Conservation (phyloP, 2,113 vertebrate species). For the Corythornis madagascariensis region DNA sequence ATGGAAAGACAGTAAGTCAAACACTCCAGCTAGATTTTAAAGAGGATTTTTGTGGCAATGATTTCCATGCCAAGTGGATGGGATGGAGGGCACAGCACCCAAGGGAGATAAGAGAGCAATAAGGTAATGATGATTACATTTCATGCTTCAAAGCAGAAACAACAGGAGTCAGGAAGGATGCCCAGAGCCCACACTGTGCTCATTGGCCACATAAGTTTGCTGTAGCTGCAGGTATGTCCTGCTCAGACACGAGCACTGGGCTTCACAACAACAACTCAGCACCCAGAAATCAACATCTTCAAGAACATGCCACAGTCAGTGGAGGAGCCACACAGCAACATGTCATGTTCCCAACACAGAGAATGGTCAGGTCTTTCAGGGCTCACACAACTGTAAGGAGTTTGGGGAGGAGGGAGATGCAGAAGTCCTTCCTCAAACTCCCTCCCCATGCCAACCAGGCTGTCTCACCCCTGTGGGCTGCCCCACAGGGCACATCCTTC, state of each 20-base stretch:
- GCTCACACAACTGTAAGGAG: rapidly evolving
- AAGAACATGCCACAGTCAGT: rapidly evolving
- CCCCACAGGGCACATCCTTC: neutral
- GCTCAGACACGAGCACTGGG: neutral
- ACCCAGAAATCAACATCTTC: neutral
- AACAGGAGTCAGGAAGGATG: neutral
- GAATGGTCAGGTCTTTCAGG: rapidly evolving
- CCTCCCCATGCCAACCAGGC: neutral
- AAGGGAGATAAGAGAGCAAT: slow-evolving; percentile 20
- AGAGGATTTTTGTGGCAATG: neutral
- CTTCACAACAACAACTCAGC: neutral
- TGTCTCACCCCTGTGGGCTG: rapidly evolving
- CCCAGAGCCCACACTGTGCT: neutral
- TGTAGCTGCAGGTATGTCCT: neutral
- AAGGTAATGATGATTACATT: slow-evolving; percentile 41
- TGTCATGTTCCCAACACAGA: neutral
- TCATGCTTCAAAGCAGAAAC: slow-evolving; percentile 12
- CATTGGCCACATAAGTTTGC: neutral
- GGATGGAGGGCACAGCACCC: slow-evolving; percentile 22
- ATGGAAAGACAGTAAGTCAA: neutral
- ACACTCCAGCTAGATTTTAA: neutral
- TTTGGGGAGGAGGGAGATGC: neutral
- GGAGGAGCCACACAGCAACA: neutral
- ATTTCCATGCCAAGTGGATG: neutral
- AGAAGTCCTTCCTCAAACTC: neutral